Conservation (phyloP, 1,140 invertebrate genomes). For the Pachyrhynchus sulphureomaculatus region DNA sequence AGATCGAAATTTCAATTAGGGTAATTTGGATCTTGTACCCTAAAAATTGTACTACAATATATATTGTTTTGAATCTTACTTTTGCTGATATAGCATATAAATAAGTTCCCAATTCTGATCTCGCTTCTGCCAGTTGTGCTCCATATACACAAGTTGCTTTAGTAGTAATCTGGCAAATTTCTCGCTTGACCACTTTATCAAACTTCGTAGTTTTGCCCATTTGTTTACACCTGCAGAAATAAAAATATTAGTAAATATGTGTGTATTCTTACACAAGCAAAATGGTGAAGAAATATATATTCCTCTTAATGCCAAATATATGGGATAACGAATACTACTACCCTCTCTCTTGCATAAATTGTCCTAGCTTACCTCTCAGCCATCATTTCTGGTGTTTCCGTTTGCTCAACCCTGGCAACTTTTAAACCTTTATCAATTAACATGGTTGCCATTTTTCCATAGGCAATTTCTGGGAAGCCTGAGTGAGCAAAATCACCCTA, state of each 20-base stretch:
- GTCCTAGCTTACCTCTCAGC: conserved; percentile 64
- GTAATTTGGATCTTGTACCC: no score
- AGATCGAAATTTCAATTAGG: no score
- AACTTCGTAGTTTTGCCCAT: conserved; percentile 68
- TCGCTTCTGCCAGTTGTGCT: conserved; percentile 68
- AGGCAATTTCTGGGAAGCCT: conserved; percentile 94
- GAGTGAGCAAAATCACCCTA: conserved; percentile 94
- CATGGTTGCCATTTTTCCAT: conserved; percentile 81
- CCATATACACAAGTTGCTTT: conserved; percentile 79
- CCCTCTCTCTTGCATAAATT: no score
- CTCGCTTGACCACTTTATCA: conserved; percentile 88
- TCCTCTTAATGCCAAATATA: no score
- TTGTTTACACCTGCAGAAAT: conserved; percentile 58
- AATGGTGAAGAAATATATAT: not conserved
- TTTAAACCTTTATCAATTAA: conserved; percentile 94
- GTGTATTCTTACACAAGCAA: not conserved
- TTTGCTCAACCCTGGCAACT: conserved; percentile 96
- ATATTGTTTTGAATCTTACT: no score
- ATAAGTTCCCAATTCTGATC: conserved; percentile 64
- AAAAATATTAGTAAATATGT: not conserved
- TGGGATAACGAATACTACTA: no score
- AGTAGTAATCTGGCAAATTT: conserved; percentile 90
- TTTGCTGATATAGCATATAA: conserved; percentile 76
- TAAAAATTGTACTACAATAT: no score
- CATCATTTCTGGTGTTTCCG: conserved; percentile 97